These are phyloP conservation scores for Aradus depressus DNA, from an alignment of 2,888 invertebrate species.

Conservation along the genomic window DNA sequence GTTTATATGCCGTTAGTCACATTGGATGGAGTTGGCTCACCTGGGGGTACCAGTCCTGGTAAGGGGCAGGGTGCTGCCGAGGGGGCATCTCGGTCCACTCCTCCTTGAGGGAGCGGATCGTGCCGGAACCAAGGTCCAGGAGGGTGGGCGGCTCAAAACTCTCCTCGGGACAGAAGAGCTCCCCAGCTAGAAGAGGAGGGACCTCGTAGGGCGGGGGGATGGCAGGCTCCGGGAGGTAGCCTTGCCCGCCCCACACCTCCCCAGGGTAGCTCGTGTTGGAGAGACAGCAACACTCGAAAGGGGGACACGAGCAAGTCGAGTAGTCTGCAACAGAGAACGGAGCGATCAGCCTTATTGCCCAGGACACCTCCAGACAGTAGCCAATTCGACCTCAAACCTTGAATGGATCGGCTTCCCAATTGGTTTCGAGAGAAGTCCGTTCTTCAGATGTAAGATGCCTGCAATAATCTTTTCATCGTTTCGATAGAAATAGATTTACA, in stretches of 20 bases:
- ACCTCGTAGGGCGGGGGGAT: slow-evolving; percentile 15
- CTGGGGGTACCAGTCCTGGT: slow-evolving; percentile 8
- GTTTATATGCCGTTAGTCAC: no score
- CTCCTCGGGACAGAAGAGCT: slow-evolving; percentile 3
- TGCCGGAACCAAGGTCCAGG: slow-evolving; percentile 57
- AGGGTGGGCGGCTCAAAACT: slow-evolving; percentile 48
- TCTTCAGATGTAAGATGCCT: no score
- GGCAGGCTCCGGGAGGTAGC: slow-evolving; percentile 8
- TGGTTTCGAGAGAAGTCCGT: no score
- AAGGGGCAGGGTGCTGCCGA: not conserved
- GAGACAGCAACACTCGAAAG: slow-evolving; percentile 1
- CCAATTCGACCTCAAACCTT: no score
- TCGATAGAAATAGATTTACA: no score
- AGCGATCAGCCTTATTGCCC: no score
- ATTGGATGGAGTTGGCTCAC: no score
- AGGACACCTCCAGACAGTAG: no score
- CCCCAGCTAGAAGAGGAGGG: slow-evolving; percentile 8
- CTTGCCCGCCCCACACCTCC: no score
- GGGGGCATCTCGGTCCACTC: not conserved
- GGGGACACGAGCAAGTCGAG: slow-evolving; percentile 11
- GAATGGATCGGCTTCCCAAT: no score
- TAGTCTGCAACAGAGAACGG: slow-evolving; percentile 18
- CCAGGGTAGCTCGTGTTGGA: no score
- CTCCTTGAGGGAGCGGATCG: slow-evolving; percentile 10
- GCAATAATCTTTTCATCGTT: no score